Base-by-base conservation (phyloP, 2,888 invertebrate species). In the Drosophila merina region DNA sequence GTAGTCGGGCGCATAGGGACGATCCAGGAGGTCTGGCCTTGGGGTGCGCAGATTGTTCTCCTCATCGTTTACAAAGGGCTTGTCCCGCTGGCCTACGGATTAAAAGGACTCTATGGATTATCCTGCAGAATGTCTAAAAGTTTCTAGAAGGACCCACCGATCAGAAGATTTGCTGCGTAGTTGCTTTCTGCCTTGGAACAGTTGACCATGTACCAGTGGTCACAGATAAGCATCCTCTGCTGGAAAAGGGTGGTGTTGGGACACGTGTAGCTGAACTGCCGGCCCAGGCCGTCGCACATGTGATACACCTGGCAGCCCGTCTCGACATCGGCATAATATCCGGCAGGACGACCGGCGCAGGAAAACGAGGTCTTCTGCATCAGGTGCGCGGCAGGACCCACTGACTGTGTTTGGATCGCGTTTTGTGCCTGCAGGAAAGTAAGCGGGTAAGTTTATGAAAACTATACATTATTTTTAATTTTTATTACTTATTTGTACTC, bases 201-300 rank as follows among this genome's bases (percentile, higher is more conserved):
- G 91, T 96, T 95, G 64, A 96, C 96, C 95, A 96, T 95, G 90
- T 96, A 96, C 96, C 92, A 92, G 89, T 96, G 96, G 91, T 96
- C 96, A 89, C 96, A 96, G 89, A 96, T 94, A 71, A 96, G 93
- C 95, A 96, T 96, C 49, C 96, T 92, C 90, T 96, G 96, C 90
- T 96, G 96, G 92, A 96, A 96, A 55, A 96, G 93, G 6, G 96
- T 96, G 44, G 95, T 95, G 91, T 96, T 95, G 28, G 96, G 96
- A 80, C 96, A 96, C 26, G 94, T 93, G 91, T 96, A 96, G 91
- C 94, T 95, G 92, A 95, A 96, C 92, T 95, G 95, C 0, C 95
- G 92, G 0, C 95, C 96, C 45, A 95, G 92, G 0, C 94, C 95
- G 88, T 96, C 96, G 89, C 96, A 96, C 95, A 96, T 95, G 92